A percentile compares a stretch with the other conserved stretches of the same genome.
phyloP scores from a whole-genome alignment of 2,888 invertebrate genomes.

The Pterobdella sp. region DNA sequence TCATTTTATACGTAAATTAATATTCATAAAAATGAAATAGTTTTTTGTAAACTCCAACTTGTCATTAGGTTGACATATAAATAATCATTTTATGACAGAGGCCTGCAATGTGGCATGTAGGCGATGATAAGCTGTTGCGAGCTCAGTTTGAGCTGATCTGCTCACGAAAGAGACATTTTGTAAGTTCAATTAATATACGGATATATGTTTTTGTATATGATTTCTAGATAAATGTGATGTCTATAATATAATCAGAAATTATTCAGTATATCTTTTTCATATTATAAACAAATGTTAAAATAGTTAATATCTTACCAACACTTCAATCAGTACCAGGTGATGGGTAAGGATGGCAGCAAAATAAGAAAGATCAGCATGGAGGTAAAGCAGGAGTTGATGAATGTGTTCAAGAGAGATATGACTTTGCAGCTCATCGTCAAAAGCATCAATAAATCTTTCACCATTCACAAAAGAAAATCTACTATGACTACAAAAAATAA shows the following conservation, averaged over 20 bases:
- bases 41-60: no score
- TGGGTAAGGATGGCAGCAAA: slow-evolving; percentile 55
- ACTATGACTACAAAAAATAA: no score
- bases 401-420: slow-evolving; percentile 61
- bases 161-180: slow-evolving; percentile 39
- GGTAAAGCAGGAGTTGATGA: slow-evolving; percentile 60
- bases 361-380: slow-evolving; percentile 65
- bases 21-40: no score
- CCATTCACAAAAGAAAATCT: neutral
- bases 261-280: no score
- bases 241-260: no score
- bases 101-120: slow-evolving; percentile 46
- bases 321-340: slow-evolving; percentile 24
- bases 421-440: slow-evolving; percentile 51
- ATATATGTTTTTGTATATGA: neutral
- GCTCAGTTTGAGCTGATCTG: slow-evolving; percentile 42
- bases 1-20: no score
- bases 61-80: no score
- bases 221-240: neutral
- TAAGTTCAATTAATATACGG: slow-evolving; percentile 28
- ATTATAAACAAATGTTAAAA: no score
- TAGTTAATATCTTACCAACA: no score
- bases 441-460: slow-evolving; percentile 9
- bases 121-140: slow-evolving; percentile 42
- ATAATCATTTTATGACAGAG: slow-evolving; percentile 28